Percentiles rank a stretch among this genome's conserved stretches.
These are phyloP conservation scores for Vireo griseus DNA, from an alignment of 2,797 vertebrate species.

Conservation along the genomic window DNA sequence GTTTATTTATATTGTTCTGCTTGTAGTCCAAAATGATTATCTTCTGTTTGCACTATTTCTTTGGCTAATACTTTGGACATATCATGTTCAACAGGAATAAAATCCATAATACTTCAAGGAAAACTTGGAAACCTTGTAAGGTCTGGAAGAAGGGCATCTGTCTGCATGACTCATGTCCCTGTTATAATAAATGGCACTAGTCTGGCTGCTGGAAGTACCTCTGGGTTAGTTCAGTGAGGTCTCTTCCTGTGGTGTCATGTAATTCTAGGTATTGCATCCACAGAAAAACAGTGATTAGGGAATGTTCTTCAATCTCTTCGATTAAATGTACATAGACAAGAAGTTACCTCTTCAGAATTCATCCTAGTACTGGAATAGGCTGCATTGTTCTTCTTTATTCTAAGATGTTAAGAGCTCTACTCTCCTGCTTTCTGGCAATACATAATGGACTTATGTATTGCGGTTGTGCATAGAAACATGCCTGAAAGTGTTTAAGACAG, in stretches of 20 bases:
- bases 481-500: not conserved
- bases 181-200: not conserved
- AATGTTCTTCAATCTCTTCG: not conserved
- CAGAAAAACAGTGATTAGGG: not conserved
- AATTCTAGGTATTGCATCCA: not conserved
- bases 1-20: not conserved
- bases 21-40: not conserved
- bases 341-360: not conserved
- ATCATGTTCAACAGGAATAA: not conserved
- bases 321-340: not conserved
- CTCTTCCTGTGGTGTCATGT: not conserved
- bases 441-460: not conserved
- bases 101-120: not conserved
- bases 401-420: not conserved
- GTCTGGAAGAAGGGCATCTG: not conserved
- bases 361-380: not conserved
- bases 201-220: not conserved
- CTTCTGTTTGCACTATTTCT: not conserved
- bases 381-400: not conserved
- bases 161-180: not conserved
- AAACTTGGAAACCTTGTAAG: not conserved
- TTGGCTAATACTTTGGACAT: not conserved
- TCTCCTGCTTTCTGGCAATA: not conserved
- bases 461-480: not conserved
- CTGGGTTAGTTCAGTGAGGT: not conserved